A percentile compares a stretch with the other conserved stretches of the same genome.
These are phyloP conservation scores for Lissonota sp. DNA, from an alignment of 2,888 invertebrate species.

Conservation along the genomic window DNA sequence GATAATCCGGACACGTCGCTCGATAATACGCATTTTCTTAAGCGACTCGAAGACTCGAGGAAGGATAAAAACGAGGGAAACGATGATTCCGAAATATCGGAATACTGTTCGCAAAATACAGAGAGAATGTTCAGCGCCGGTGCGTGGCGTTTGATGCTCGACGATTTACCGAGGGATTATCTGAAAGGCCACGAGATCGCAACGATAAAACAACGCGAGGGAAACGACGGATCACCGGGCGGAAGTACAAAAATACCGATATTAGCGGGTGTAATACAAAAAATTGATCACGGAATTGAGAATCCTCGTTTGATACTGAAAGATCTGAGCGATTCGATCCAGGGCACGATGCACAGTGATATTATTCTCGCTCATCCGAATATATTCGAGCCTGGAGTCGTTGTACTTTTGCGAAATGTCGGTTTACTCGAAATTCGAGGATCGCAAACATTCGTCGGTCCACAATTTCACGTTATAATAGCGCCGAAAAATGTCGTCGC, in stretches of 20 bases:
- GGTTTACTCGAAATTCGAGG: slow-evolving; percentile 75
- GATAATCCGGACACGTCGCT: slow-evolving; percentile 70
- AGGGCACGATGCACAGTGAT: slow-evolving; percentile 83
- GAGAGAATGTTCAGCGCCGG: slow-evolving; percentile 77
- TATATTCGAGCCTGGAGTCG: slow-evolving; percentile 76
- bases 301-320: slow-evolving; percentile 81
- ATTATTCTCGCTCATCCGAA: slow-evolving; percentile 81
- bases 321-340: slow-evolving; percentile 82
- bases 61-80: slow-evolving; percentile 56
- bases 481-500: slow-evolving; percentile 77
- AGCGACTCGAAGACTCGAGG: slow-evolving; percentile 18
- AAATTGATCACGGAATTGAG: slow-evolving; percentile 78
- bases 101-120: slow-evolving; percentile 77
- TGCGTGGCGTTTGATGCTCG: slow-evolving; percentile 78
- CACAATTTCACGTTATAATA: slow-evolving; percentile 77
- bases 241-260: slow-evolving; percentile 50
- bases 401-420: slow-evolving; percentile 77
- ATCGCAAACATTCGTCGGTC: slow-evolving; percentile 57
- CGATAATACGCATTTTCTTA: slow-evolving; percentile 42
- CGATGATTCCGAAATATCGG: slow-evolving; percentile 57
- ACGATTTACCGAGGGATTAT: slow-evolving; percentile 76
- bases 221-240: slow-evolving; percentile 66
- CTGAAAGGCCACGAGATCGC: slow-evolving; percentile 77
- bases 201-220: slow-evolving; percentile 73
- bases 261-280: slow-evolving; percentile 79